phyloP scores from a whole-genome alignment of 2,888 invertebrate species.

The Hydropsyche betteni region DNA sequence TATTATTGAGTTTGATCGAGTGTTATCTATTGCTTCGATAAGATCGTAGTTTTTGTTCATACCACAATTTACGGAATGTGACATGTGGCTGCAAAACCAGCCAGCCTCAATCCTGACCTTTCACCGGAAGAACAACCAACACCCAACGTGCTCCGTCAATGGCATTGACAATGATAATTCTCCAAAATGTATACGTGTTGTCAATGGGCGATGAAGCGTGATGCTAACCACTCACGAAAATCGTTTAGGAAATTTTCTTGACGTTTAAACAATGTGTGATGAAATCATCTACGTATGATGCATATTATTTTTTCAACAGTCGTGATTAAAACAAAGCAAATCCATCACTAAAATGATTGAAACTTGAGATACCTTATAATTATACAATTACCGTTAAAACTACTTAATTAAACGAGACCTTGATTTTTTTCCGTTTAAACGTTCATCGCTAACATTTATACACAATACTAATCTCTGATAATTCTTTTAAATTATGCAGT shows the following conservation, averaged over 20 bases:
- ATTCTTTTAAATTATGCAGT: too few relatives aligned
- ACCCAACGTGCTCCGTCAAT: conserved; percentile 22
- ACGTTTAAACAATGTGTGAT: background rate
- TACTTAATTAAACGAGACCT: conserved; percentile 1
- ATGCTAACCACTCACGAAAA: conserved; percentile 2
- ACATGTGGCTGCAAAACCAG: conserved; percentile 35
- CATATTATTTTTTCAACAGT: background rate
- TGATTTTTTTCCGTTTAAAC: background rate
- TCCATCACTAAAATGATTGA: background rate
- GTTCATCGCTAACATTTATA: too few relatives aligned
- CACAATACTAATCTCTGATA: too few relatives aligned
- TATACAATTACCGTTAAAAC: background rate
- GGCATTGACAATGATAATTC: conserved; percentile 34
- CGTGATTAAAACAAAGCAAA: background rate
- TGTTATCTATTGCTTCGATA: conserved; percentile 15
- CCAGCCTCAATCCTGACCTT: conserved; percentile 39
- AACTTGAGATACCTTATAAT: background rate
- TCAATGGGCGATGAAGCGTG: background rate
- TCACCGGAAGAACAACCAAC: conserved; percentile 36
- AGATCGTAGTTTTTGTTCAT: background rate
- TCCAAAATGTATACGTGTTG: background rate
- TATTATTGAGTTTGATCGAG: background rate
- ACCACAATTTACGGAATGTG: conserved; percentile 24
- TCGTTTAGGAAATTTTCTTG: conserved; percentile 1
- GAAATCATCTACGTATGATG: background rate